These are phyloP conservation scores for Drosophila subsilvestris DNA, from an alignment of 2,888 invertebrate species.

Conservation along the genomic window DNA sequence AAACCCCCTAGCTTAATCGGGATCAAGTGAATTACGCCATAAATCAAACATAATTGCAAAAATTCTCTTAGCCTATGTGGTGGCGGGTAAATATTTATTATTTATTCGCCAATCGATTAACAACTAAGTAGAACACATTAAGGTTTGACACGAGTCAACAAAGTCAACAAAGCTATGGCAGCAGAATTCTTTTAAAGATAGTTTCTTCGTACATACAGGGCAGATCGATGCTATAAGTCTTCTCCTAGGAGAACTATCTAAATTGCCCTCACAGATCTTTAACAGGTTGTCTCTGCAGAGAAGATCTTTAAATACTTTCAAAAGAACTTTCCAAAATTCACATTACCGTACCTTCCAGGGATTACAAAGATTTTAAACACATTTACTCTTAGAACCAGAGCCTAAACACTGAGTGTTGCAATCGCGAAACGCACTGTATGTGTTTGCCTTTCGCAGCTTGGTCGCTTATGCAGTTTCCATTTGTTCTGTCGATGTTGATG, in stretches of 20 bases:
- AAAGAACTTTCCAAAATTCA: too few relatives aligned
- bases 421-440: conserved; percentile 13
- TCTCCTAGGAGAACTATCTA: too few relatives aligned
- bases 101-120: conserved; percentile 35
- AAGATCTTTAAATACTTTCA: too few relatives aligned
- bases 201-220: not conserved
- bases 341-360: too few relatives aligned
- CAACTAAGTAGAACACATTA: conserved; percentile 46
- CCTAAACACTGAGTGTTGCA: not conserved
- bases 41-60: conserved; percentile 42
- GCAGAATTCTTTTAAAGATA: not conserved
- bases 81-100: conserved; percentile 31
- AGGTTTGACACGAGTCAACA: conserved; percentile 42
- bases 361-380: too few relatives aligned
- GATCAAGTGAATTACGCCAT: conserved; percentile 22
- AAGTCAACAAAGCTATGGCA: conserved; percentile 1
- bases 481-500: conserved; percentile 25
- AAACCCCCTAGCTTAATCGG: conserved; percentile 1
- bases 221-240: not conserved
- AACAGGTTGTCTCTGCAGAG: not conserved
- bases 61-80: not conserved
- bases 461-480: conserved; percentile 9
- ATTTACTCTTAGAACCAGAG: too few relatives aligned
- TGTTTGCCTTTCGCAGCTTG: conserved; percentile 17
- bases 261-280: not conserved